Evolutionary conservation across 2,888 invertebrate species (phyloP), one percentile per base, ranked within the genome.

Genomic region (Campopleginae sp.): DNA sequence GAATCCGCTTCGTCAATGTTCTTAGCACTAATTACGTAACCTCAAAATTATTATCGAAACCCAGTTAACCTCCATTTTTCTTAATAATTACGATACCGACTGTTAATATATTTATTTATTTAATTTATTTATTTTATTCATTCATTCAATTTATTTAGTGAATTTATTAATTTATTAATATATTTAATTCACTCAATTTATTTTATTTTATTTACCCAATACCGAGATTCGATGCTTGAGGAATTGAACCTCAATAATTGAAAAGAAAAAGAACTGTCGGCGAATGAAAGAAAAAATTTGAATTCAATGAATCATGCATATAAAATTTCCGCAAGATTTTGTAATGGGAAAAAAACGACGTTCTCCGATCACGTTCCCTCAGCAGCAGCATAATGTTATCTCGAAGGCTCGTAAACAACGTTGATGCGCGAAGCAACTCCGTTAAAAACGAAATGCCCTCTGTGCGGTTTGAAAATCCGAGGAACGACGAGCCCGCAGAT

Each of bases 401-500:
- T 61, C 44, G 42, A 42, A 61, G 48, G 27, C 48, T 70, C 61
- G 42, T 84, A 74, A 84, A 84, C 77, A 84, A 74, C 66, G 61
- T 80, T 58, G 51, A 46, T 44, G 19, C 44, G 8, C n/a, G 48
- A 48, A n/a, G 17, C n/a, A n/a, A n/a, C 33, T 48, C n/a, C 70
- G 68, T 31, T 48, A 10, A n/a, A 27, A 58, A 27, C 31, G 17
- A 33, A 54, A 23, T 71, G 23, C 71, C 63, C 38, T 12, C 74
- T 65, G 14, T 12, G 54, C 23, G 19, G 12, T 1, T 54, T 19
- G 7, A 19, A 51, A 51, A 51, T 23, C 23, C 54, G 23, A 23
- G 23, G 10, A 68, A 46, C 70, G 70, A 51, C 76, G 71, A 68
- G 51, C 38, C 74, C 51, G 19, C 77, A 48, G 1, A n/a, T 17